Base-by-base conservation (phyloP, 2,113 vertebrate genomes). In the Trogon surrucura region DNA sequence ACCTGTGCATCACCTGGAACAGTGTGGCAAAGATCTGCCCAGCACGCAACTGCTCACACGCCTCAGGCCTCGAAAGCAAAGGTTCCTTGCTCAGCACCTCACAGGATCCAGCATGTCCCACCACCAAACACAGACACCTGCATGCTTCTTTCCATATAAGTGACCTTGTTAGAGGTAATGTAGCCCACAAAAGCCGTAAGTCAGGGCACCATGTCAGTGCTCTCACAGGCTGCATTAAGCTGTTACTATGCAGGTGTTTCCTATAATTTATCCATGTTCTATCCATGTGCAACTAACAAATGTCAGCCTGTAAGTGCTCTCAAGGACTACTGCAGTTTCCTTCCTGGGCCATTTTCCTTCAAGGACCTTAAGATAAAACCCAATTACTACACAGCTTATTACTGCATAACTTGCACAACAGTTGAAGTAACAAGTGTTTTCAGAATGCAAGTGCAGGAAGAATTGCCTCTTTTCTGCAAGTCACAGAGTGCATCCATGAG, bases 71-170 rank as follows among this genome's bases (percentile, higher is more conserved):
- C 90, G 44, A 15, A 72, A 53, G 26, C 2, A 9, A 14, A 60
- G 23, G 44, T 44, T 66, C 51, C 34, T 27, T 2, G 2, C 36
- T 26, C 2, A 0, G 27, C 64, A 20, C 48, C 32, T 12, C 0
- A 3, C 2, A 12, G 29, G 57, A 44, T 13, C 4, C 21, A 81
- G 10, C 22, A 10, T 0, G 0, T 51, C 34, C 66, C 3, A 2
- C 21, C 17, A 11, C 65, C 6, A 3, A 25, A 36, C 29, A 56
- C 29, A 11, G 32, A 11, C 9, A 4, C 38, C 62, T 26, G 50
- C 58, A 56, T 1, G 1, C 56, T 38, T 62, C 21, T 71, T 89
- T 51, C 54, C 65, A 26, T 3, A 45, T 26, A 29, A 41, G 27
- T 7, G 36, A 10, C 88, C 66, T 53, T 51, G 27, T n/a, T 29